Percentiles rank a stretch among this genome's conserved stretches.
phyloP scores from a whole-genome alignment of 2,888 invertebrate species.

The Digitonthophagus gazella region DNA sequence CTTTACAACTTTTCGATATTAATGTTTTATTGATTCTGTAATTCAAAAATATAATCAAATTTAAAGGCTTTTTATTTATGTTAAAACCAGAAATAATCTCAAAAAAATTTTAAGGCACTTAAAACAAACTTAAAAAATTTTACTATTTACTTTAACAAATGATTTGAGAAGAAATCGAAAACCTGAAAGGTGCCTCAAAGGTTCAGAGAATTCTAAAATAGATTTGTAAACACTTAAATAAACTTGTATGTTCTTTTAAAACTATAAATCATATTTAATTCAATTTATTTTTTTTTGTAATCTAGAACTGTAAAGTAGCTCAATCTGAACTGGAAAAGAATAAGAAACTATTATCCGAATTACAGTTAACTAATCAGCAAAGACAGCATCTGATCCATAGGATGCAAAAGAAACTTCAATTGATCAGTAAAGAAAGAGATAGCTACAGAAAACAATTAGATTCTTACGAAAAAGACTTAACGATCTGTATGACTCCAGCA shows the following conservation, averaged over 20 bases:
- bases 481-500: constrained; percentile 51
- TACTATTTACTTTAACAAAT: too few relatives aligned
- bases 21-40: too few relatives aligned
- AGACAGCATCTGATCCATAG: constrained; percentile 68
- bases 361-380: constrained; percentile 62
- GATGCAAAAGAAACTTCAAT: constrained; percentile 68
- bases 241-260: not conserved
- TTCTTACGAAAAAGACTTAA: constrained; percentile 79
- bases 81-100: too few relatives aligned
- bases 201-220: too few relatives aligned
- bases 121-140: too few relatives aligned
- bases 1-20: too few relatives aligned
- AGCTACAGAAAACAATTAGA: constrained; percentile 75
- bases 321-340: constrained; percentile 63
- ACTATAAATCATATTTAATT: constrained; percentile 3
- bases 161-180: too few relatives aligned
- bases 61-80: too few relatives aligned
- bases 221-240: constrained; percentile 7
- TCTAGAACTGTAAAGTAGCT: constrained; percentile 57
- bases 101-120: too few relatives aligned
- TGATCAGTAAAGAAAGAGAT: constrained; percentile 71
- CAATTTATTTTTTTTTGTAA: constrained; percentile 1
- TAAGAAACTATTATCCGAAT: constrained; percentile 60
- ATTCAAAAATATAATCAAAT: too few relatives aligned
- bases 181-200: too few relatives aligned